Evolutionary conservation across 2,797 vertebrate genomes (phyloP).

Genomic region (Ispidina lecontei): DNA sequence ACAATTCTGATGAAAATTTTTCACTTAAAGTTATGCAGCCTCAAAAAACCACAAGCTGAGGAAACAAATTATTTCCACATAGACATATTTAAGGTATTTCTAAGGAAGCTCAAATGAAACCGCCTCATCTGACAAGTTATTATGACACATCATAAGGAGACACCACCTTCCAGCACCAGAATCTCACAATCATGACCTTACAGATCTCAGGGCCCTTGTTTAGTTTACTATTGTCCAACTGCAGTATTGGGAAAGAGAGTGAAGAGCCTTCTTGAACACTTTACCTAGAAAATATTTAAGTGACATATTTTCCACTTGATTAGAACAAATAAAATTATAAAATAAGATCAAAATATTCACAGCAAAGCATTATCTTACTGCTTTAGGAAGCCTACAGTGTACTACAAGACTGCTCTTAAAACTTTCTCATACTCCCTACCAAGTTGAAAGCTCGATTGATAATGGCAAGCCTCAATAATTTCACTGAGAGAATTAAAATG

Average conservation of each 20-base stretch:
- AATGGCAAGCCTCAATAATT: neutral
- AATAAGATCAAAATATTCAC: neutral
- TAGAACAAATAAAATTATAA: neutral
- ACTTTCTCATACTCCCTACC: neutral
- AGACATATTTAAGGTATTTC: neutral
- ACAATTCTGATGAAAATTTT: neutral
- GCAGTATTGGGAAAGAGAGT: neutral
- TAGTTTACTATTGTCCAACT: neutral
- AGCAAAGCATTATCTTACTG: neutral
- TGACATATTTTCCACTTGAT: neutral
- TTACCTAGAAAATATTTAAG: neutral
- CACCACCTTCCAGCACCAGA: neutral
- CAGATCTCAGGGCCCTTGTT: neutral
- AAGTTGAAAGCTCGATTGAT: neutral
- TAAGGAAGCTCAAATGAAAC: constrained; percentile 54
- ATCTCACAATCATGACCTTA: neutral
- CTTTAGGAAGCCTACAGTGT: neutral
- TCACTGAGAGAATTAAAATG: neutral
- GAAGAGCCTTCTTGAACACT: neutral
- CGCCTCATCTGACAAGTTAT: neutral
- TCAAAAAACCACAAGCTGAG: neutral
- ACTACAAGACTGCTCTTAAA: neutral
- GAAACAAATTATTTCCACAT: neutral
- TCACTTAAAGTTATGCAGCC: neutral
- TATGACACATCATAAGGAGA: neutral